These are phyloP conservation scores for Volucella inflata DNA, from an alignment of 2,888 invertebrate genomes.

Conservation along the genomic window DNA sequence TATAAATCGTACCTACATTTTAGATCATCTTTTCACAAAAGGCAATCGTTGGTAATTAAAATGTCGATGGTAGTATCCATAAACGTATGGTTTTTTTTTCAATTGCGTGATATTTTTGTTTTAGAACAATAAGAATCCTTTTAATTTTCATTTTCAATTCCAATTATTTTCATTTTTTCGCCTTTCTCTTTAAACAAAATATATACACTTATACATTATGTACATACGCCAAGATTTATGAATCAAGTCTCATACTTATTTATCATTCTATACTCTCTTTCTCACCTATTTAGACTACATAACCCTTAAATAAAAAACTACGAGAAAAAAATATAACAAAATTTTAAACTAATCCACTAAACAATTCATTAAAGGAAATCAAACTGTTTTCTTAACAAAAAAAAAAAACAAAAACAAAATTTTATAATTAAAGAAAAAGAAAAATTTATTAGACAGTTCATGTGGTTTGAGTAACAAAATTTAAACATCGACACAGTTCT, in stretches of 20 bases:
- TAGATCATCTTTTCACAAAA: too few species aligned
- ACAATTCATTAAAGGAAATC: conserved; percentile 47
- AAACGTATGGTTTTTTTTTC: too few species aligned
- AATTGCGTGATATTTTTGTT: too few species aligned
- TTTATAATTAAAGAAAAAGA: conserved; percentile 6
- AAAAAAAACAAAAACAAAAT: neutral
- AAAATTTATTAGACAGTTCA: conserved; percentile 60
- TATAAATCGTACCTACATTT: too few species aligned
- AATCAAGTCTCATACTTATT: conserved; percentile 29
- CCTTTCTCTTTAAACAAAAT: conserved; percentile 14
- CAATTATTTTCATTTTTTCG: neutral
- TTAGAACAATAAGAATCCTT: neutral
- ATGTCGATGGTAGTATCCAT: too few species aligned
- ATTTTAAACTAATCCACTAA: conserved; percentile 46
- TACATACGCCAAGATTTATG: conserved; percentile 57
- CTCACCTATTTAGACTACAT: conserved; percentile 59
- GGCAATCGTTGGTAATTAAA: too few species aligned
- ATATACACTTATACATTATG: conserved; percentile 21
- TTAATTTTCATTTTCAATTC: neutral
- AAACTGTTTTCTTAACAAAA: conserved; percentile 26
- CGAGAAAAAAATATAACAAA: conserved; percentile 4
- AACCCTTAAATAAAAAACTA: conserved; percentile 26
- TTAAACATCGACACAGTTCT: conserved; percentile 36
- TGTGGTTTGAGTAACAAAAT: conserved; percentile 58
- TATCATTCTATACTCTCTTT: conserved; percentile 59